A percentile compares a stretch with the other conserved stretches of the same genome.
These are phyloP conservation scores for Sciurus carolinensis DNA, from an alignment of 2,797 vertebrate species.

Conservation along the genomic window DNA sequence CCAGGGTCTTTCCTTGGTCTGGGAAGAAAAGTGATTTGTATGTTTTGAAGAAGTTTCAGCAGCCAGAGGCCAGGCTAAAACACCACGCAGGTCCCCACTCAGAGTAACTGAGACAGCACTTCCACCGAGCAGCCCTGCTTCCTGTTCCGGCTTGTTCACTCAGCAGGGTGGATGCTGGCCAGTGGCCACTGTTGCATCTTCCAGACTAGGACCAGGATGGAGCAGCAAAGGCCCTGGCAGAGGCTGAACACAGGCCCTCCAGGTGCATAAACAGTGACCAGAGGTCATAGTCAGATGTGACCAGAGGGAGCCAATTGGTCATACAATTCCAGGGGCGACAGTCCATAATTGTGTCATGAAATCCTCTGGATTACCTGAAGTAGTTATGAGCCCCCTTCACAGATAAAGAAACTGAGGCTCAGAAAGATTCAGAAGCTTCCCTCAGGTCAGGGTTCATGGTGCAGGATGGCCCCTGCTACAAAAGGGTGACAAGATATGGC, in stretches of 20 bases:
- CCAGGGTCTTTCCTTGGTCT: not conserved
- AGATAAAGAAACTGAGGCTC: not conserved
- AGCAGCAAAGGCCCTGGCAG: not conserved
- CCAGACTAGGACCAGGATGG: not conserved
- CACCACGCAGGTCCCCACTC: not conserved
- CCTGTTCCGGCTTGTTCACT: fast-evolving
- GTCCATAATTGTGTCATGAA: not conserved
- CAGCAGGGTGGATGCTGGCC: not conserved
- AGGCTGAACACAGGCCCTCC: not conserved
- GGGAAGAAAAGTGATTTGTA: not conserved
- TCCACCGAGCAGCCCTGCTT: not conserved
- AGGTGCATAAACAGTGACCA: not conserved
- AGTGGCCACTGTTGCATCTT: not conserved
- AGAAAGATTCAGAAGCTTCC: not conserved
- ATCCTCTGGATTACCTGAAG: not conserved
- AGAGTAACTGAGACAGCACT: not conserved
- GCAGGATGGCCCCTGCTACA: not conserved
- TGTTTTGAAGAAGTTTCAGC: not conserved
- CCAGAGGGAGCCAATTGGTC: not conserved
- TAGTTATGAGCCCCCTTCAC: not conserved
- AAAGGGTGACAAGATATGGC: not conserved
- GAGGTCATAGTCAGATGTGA: not conserved
- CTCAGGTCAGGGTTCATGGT: not conserved
- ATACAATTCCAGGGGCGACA: not conserved
- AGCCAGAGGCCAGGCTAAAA: not conserved